phyloP scores from a whole-genome alignment of 2,888 invertebrate species.

The Drosophila maculinotata region DNA sequence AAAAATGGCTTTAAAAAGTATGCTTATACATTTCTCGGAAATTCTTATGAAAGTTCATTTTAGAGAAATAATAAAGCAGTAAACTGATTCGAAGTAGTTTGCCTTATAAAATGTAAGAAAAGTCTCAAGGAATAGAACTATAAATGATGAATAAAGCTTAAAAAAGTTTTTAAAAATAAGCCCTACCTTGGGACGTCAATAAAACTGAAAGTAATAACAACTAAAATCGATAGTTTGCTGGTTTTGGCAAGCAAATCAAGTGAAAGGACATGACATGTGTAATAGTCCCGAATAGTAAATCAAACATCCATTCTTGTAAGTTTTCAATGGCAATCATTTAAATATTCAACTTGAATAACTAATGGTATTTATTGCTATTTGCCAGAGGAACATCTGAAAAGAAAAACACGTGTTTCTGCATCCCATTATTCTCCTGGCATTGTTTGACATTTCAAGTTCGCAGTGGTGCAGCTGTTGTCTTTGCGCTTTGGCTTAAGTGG shows the following conservation, averaged over 20 bases:
- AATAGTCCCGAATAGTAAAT: background rate
- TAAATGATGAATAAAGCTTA: too few relatives aligned
- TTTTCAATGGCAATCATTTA: background rate
- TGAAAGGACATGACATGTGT: background rate
- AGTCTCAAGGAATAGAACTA: too few relatives aligned
- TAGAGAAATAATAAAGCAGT: too few relatives aligned
- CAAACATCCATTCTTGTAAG: background rate
- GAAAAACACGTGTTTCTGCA: conserved; percentile 4
- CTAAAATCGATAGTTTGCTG: conserved; percentile 4
- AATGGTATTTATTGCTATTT: conserved; percentile 3
- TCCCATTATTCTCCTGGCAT: conserved; percentile 1
- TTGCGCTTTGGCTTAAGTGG: conserved; percentile 47
- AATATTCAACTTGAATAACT: background rate
- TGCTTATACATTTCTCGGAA: too few relatives aligned
- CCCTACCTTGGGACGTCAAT: background rate
- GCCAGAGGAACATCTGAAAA: background rate
- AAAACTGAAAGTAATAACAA: background rate
- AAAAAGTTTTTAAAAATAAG: background rate
- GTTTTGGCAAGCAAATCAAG: conserved; percentile 5
- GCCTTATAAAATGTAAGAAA: too few relatives aligned
- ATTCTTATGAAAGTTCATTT: too few relatives aligned
- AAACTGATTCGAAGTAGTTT: too few relatives aligned
- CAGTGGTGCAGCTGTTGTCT: conserved; percentile 41
- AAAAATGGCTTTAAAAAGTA: too few relatives aligned
- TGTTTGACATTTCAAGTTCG: conserved; percentile 30